Evolutionary conservation across 92 coral and sea anemone species (phyloP), one percentile per base, ranked within the genome.

Genomic region (Epizoanthus scotinus): DNA sequence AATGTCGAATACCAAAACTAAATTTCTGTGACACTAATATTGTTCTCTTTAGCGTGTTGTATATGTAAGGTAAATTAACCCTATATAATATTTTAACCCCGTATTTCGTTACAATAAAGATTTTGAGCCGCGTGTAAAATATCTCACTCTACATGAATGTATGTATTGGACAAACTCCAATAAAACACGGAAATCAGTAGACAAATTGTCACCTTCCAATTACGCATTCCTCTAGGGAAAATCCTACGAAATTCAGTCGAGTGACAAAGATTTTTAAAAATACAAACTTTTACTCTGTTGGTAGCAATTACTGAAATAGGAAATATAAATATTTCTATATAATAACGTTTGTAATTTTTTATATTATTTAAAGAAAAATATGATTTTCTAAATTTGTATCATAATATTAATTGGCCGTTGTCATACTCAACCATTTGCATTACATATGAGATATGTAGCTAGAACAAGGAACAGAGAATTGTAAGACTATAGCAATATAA

Each of bases 221-320:
- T n/a, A 34, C 42, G 6, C 47, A 40, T 34, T 75, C 53, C 81
- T 44, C 59, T 75, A n/a, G 56, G 21, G 81, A 10, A 75, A 75
- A 75, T 75, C 68, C 54, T 19, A 73, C 79, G 65, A 22, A 29
- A 73, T 38, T 73, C 52, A 1, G 52, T 44, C 8, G 10, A 44
- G 52, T 44, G 13, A 44, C 15, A 56, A 28, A 73, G 38, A 25
- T n/a, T 44, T 3, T 25, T 13, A 50, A 17, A 19, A 24, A 21
- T 17, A 6, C 18, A 3, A 70, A 26, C n/a, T 7, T 26, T 47
- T 24, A 42, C 77, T 19, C 24, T 50, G 9, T 40, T 40, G 31
- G 38, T 29, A 65, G 8, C 20, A 65, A n/a, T n/a, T n/a, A n/a
- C n/a, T n/a, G n/a, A n/a, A 14, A 17, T 14, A 65, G 18, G 31